phyloP scores from a whole-genome alignment of 2,113 vertebrate genomes.

The Mesoclemmys tuberculata region DNA sequence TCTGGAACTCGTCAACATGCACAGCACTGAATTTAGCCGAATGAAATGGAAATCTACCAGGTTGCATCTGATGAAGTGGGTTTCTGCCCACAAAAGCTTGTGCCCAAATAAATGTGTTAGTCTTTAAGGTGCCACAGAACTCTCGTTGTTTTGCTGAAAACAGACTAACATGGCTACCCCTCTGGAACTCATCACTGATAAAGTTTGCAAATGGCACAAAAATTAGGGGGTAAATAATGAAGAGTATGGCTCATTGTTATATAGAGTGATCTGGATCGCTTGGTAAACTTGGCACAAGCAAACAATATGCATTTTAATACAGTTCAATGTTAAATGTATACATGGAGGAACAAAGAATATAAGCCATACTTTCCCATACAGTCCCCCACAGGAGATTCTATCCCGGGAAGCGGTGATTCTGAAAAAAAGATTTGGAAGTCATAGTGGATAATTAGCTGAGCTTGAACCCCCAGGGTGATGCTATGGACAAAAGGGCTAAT shows the following conservation, averaged over 20 bases:
- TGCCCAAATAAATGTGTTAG: too few relatives aligned
- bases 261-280: not conserved
- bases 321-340: not conserved
- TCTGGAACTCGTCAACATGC: not conserved
- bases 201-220: not conserved
- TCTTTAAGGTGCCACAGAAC: too few relatives aligned
- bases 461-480: not conserved
- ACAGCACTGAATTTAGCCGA: too few relatives aligned
- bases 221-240: not conserved
- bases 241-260: not conserved
- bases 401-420: not conserved
- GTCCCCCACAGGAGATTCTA: not conserved
- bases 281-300: not conserved
- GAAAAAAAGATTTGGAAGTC: not conserved
- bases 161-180: too few relatives aligned
- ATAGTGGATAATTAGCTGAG: not conserved
- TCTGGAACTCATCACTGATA: not conserved
- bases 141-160: too few relatives aligned
- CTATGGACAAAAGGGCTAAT: not conserved
- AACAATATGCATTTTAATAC: not conserved
- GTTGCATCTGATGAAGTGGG: too few relatives aligned
- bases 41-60: too few relatives aligned
- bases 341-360: not conserved
- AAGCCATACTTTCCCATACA: not conserved
- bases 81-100: too few relatives aligned